These are phyloP conservation scores for Platycheirus albimanus DNA, from an alignment of 2,888 invertebrate species.

Conservation along the genomic window DNA sequence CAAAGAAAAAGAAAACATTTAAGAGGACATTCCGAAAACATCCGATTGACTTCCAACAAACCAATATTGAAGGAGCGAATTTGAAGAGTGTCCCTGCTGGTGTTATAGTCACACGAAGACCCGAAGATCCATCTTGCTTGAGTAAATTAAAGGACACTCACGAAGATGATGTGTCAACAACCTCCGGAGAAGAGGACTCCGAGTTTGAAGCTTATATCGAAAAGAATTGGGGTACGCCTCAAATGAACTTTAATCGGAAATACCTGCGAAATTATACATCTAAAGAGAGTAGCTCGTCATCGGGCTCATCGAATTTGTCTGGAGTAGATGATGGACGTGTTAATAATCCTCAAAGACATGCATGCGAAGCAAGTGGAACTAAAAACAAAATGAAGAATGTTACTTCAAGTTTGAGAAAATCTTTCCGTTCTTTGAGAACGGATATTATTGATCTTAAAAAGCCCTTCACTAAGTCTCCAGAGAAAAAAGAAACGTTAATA, in stretches of 20 bases:
- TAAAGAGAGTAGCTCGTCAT: conserved; percentile 75
- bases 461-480: conserved; percentile 77
- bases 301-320: conserved; percentile 39
- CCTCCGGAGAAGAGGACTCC: conserved; percentile 61
- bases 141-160: conserved; percentile 6
- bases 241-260: conserved; percentile 81
- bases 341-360: conserved; percentile 1
- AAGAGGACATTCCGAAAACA: conserved; percentile 60
- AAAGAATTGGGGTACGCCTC: conserved; percentile 81
- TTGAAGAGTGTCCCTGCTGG: conserved; percentile 79
- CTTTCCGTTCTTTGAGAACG: conserved; percentile 79
- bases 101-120: conserved; percentile 79
- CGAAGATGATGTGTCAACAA: conserved; percentile 26
- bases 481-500: conserved; percentile 73
- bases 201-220: conserved; percentile 77
- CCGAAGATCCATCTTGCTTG: conserved; percentile 73
- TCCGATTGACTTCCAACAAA: conserved; percentile 78
- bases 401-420: conserved; percentile 78
- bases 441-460: conserved; percentile 79
- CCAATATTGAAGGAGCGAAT: conserved; percentile 79
- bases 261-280: conserved; percentile 76
- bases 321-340: conserved; percentile 72
- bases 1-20: conserved; percentile 76
- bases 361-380: conserved; percentile 47
- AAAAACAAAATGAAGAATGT: conserved; percentile 80